Percentiles rank a stretch among this genome's conserved stretches.
phyloP scores from a whole-genome alignment of 30 jellyfish, hydroid and myxozoan species.

The Calvadosia cruxmelitensis region DNA sequence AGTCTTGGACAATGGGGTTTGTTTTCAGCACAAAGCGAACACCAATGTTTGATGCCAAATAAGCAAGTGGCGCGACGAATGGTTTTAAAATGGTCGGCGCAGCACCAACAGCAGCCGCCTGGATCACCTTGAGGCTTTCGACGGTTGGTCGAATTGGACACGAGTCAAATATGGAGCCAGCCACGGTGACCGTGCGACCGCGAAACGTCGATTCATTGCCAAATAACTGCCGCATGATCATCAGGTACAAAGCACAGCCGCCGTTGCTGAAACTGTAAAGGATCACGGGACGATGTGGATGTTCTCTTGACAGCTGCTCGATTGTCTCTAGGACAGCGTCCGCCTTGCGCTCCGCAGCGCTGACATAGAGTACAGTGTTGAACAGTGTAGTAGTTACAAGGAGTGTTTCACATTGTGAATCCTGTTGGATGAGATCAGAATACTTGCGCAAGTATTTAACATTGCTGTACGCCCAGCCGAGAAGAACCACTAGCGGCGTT shows the following conservation, averaged over 20 bases:
- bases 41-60: slow-evolving; percentile 3
- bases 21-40: slow-evolving; percentile 25
- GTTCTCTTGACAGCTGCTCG: background rate
- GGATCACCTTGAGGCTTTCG: slow-evolving; percentile 35
- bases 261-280: slow-evolving; percentile 56
- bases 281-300: slow-evolving; percentile 15
- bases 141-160: slow-evolving; percentile 65
- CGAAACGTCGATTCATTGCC: background rate
- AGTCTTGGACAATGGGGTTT: slow-evolving; percentile 33
- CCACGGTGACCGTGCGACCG: background rate
- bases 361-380: slow-evolving; percentile 41
- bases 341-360: slow-evolving; percentile 32
- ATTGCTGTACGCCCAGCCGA: slow-evolving; percentile 74
- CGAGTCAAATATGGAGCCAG: slow-evolving; percentile 72
- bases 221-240: slow-evolving; percentile 14
- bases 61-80: slow-evolving; percentile 9
- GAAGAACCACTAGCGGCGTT: slow-evolving; percentile 53
- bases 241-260: slow-evolving; percentile 47
- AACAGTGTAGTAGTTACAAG: slow-evolving; percentile 47
- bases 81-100: background rate
- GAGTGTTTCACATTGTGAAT: slow-evolving; percentile 18
- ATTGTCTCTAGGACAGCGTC: slow-evolving; percentile 17
- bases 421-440: slow-evolving; percentile 43
- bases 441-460: slow-evolving; percentile 29
- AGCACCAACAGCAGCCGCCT: slow-evolving; percentile 6